A percentile compares a stretch with the other conserved stretches of the same genome.
phyloP scores from a whole-genome alignment of 2,888 invertebrate genomes.

The Mongoloraphidia duomilia region DNA sequence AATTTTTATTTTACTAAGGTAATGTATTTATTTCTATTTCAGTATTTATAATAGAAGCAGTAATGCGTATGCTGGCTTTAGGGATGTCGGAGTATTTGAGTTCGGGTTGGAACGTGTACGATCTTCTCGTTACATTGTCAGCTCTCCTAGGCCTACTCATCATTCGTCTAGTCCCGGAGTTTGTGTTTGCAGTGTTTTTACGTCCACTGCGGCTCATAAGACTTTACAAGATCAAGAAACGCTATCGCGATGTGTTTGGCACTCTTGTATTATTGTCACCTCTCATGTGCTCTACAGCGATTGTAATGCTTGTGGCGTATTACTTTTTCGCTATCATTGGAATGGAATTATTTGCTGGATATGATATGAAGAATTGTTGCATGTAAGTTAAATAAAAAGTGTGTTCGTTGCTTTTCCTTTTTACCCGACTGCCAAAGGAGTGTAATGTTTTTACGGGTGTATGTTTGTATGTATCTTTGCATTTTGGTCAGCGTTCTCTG shows the following conservation, averaged over 20 bases:
- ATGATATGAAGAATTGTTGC: slow-evolving; percentile 69
- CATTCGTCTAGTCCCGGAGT: slow-evolving; percentile 43
- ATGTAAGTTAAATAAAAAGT: slow-evolving; percentile 39
- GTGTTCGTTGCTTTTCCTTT: background rate
- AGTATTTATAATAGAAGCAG: slow-evolving; percentile 67
- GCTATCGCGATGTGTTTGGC: slow-evolving; percentile 71
- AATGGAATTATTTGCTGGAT: slow-evolving; percentile 71
- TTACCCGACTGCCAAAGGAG: too few species aligned
- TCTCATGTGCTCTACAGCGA: slow-evolving; percentile 69
- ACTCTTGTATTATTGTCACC: slow-evolving; percentile 67
- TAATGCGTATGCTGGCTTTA: slow-evolving; percentile 54
- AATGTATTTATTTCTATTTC: slow-evolving; percentile 19
- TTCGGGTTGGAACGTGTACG: slow-evolving; percentile 78
- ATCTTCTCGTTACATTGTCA: slow-evolving; percentile 51
- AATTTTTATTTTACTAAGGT: background rate
- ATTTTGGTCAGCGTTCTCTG: too few species aligned
- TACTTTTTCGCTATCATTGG: slow-evolving; percentile 83
- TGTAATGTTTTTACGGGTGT: too few species aligned
- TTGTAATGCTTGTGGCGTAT: slow-evolving; percentile 71
- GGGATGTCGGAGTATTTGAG: slow-evolving; percentile 58
- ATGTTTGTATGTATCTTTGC: too few species aligned
- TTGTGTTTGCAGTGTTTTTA: slow-evolving; percentile 58
- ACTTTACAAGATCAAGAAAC: slow-evolving; percentile 64
- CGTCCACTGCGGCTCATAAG: slow-evolving; percentile 52
- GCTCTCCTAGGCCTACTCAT: slow-evolving; percentile 52